phyloP scores from a whole-genome alignment of 2,113 vertebrate genomes.

The Sphyrna mokarran region DNA sequence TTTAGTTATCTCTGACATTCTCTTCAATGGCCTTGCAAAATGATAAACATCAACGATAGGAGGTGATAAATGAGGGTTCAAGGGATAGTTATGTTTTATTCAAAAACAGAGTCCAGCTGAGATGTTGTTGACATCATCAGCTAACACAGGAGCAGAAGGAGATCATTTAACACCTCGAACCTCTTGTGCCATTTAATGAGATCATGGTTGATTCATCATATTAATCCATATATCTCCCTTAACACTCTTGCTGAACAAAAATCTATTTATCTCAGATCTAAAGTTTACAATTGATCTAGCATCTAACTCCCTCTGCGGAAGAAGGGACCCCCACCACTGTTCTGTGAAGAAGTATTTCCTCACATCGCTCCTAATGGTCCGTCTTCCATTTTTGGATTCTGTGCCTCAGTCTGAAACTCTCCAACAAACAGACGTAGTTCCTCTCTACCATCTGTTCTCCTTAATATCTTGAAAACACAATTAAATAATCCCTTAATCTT shows the following conservation, averaged over 20 bases:
- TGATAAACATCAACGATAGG: background rate
- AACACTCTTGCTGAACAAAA: background rate
- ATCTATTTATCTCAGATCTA: background rate
- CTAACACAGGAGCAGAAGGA: background rate
- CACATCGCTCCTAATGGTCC: background rate
- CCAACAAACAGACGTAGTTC: background rate
- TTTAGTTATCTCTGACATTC: background rate
- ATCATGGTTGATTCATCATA: background rate
- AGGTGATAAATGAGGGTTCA: background rate
- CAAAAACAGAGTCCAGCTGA: background rate
- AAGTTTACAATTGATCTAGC: background rate
- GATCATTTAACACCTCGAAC: background rate
- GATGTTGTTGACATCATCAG: background rate
- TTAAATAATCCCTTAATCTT: too few species aligned
- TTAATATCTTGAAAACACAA: background rate
- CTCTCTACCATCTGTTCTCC: background rate
- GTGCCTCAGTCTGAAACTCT: background rate
- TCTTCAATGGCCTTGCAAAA: background rate
- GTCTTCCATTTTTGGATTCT: background rate
- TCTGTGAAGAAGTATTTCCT: background rate
- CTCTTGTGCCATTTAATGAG: background rate
- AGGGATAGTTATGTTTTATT: background rate
- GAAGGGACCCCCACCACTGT: background rate
- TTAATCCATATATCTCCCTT: background rate
- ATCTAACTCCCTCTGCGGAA: background rate